phyloP scores from a whole-genome alignment of 2,797 vertebrate species.

The Etheostoma nigrum region DNA sequence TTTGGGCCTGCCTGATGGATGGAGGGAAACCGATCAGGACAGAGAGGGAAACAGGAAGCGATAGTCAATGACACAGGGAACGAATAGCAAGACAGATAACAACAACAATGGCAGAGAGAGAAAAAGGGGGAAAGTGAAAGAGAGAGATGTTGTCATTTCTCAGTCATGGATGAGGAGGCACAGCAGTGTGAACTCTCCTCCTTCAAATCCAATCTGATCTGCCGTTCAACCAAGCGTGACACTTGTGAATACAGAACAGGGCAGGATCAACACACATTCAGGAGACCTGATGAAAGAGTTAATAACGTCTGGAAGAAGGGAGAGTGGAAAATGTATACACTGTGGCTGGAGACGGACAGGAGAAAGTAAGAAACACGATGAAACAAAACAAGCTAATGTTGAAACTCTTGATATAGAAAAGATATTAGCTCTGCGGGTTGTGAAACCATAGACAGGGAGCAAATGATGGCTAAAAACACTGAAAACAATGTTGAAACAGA shows the following conservation, averaged over 20 bases:
- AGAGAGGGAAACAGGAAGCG: constrained; percentile 12
- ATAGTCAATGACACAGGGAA: constrained; percentile 2
- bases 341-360: neutral
- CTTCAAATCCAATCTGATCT: constrained; percentile 53
- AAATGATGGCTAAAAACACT: neutral
- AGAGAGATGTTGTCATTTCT: constrained; percentile 56
- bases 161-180: constrained; percentile 50
- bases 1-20: neutral
- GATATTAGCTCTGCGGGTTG: neutral
- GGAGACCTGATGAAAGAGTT: constrained; percentile 15
- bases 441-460: neutral
- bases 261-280: constrained; percentile 12
- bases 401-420: neutral
- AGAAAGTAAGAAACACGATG: neutral
- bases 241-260: constrained; percentile 13
- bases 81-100: constrained; percentile 7
- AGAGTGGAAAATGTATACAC: constrained; percentile 2
- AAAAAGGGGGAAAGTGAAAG: constrained; percentile 3
- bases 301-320: neutral
- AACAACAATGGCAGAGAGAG: neutral
- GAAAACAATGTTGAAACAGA: neutral
- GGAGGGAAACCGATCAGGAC: constrained; percentile 6
- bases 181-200: constrained; percentile 44
- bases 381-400: neutral
- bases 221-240: constrained; percentile 49